These are phyloP conservation scores for Toxotes lorentzi DNA, from an alignment of 2,797 vertebrate species.

Conservation along the genomic window DNA sequence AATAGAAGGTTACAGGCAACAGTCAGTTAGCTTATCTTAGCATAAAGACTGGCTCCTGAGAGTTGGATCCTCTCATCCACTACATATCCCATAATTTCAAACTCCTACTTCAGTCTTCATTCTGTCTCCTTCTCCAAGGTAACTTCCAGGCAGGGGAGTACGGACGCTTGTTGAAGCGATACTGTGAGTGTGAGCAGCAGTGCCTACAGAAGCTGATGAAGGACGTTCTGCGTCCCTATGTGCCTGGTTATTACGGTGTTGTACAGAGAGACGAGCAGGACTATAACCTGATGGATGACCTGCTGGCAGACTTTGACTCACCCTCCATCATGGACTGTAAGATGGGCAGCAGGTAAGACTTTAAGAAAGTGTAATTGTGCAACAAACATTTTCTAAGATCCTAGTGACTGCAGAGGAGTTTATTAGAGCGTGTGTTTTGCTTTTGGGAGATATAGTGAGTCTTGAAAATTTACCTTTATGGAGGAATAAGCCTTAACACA, in stretches of 20 bases:
- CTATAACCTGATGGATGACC: constrained; percentile 94
- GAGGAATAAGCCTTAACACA: not conserved
- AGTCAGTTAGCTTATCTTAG: not conserved
- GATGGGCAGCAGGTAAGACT: constrained; percentile 92
- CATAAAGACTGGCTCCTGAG: not conserved
- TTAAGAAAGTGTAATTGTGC: not conserved
- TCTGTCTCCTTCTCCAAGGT: constrained; percentile 64
- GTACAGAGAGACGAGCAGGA: constrained; percentile 87
- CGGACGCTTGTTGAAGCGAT: constrained; percentile 85
- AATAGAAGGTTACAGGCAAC: not conserved
- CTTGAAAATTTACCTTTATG: constrained; percentile 9
- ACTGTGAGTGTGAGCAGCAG: constrained; percentile 86
- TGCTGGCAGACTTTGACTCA: constrained; percentile 89
- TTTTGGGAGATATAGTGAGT: constrained; percentile 2
- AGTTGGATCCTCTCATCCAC: no score
- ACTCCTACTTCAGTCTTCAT: not conserved
- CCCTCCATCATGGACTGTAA: constrained; percentile 97
- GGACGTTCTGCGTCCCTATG: constrained; percentile 81
- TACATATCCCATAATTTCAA: not conserved
- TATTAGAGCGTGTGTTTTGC: constrained; percentile 8
- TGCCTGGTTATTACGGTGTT: constrained; percentile 89
- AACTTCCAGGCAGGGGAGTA: constrained; percentile 87
- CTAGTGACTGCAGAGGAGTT: not conserved
- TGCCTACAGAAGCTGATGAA: constrained; percentile 86
- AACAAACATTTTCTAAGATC: not conserved